phyloP scores from a whole-genome alignment of 2,113 vertebrate genomes.

The Microcebus jonahi region DNA sequence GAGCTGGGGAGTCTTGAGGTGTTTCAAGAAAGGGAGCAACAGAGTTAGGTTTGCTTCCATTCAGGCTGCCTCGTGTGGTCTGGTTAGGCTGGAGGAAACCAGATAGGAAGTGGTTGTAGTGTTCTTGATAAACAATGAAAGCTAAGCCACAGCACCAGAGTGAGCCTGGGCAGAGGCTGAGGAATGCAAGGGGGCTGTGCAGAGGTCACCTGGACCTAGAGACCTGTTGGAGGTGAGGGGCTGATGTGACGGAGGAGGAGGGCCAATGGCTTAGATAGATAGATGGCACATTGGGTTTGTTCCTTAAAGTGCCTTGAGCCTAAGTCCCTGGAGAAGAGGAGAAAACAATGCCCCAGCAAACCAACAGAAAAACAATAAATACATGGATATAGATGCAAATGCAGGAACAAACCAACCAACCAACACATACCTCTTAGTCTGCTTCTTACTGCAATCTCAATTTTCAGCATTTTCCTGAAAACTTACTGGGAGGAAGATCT shows the following conservation, averaged over 20 bases:
- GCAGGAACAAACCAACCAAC: not conserved
- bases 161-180: not conserved
- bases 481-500: not conserved
- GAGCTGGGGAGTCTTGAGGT: not conserved
- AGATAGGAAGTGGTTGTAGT: not conserved
- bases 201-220: not conserved
- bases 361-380: not conserved
- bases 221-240: not conserved
- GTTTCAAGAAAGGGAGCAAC: not conserved
- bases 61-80: not conserved
- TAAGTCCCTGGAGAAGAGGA: not conserved
- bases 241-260: not conserved
- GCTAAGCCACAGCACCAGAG: not conserved
- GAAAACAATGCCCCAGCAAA: slow-evolving; percentile 15
- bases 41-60: not conserved
- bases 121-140: not conserved
- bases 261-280: not conserved
- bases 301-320: not conserved
- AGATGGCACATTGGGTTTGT: not conserved
- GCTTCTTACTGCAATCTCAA: not conserved
- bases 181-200: not conserved
- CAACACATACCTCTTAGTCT: not conserved
- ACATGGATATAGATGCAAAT: not conserved
- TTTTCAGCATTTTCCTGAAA: not conserved
- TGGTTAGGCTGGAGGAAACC: not conserved